These are phyloP conservation scores for Trissonchulus sp. DNA, from an alignment of 2,888 invertebrate genomes.

Conservation along the genomic window DNA sequence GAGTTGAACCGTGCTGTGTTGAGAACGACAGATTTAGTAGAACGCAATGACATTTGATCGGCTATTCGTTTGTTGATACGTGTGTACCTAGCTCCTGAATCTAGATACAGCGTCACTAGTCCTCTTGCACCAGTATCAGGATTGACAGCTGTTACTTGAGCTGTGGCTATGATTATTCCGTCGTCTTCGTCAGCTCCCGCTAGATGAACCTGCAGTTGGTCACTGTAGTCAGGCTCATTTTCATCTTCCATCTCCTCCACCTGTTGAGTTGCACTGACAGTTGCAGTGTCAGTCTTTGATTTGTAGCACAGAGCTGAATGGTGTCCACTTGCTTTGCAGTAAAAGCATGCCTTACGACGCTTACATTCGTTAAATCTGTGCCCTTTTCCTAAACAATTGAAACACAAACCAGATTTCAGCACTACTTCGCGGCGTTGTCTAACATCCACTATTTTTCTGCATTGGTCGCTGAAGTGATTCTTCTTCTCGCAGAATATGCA, in stretches of 20 bases:
- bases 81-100: neutral
- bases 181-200: neutral
- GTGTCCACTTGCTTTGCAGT: constrained; percentile 1
- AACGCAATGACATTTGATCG: neutral
- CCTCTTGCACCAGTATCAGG: neutral
- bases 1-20: constrained; percentile 12
- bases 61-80: constrained; percentile 4
- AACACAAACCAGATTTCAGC: neutral
- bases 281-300: neutral
- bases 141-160: neutral
- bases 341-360: neutral
- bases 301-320: neutral
- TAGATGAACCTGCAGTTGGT: constrained; percentile 7
- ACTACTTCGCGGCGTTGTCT: neutral
- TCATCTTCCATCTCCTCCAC: neutral
- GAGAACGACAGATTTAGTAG: neutral
- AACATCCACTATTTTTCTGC: neutral
- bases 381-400: neutral
- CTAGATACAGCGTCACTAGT: neutral
- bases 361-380: neutral
- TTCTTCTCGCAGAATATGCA: constrained; percentile 5
- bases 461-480: constrained; percentile 3
- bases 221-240: neutral
- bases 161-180: constrained; percentile 6
- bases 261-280: neutral